Evolutionary conservation across 2,888 invertebrate genomes (phyloP), one percentile per base, ranked within the genome.

Genomic region (Halictus ligatus): DNA sequence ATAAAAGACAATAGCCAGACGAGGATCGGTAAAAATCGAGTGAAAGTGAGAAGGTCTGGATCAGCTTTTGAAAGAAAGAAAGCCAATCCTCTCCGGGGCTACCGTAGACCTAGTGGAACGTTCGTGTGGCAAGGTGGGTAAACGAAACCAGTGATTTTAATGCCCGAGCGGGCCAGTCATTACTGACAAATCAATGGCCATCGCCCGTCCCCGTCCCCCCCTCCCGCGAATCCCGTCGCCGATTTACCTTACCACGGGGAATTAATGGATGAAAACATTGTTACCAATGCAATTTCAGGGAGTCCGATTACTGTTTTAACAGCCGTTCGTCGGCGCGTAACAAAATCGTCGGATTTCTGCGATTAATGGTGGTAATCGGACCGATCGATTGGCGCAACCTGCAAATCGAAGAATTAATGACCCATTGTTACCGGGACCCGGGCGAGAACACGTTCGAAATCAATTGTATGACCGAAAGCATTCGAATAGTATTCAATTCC

Each of bases 41-140:
- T 86, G 89, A 90, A 90, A 90, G 89, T 89, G 84, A 87, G 87
- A 83, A 87, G 84, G 82, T 78, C 79, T 75, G 77, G 77, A 80
- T 81, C 77, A 73, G 80, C 78, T 84, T 83, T 90, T 80, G 78
- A 80, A 89, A 84, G 85, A 90, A 85, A 90, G 85, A 77, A 46
- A 46, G 46, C 76, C 75, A 76, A 21, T 46, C 3, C 50, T 76
- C 60, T 25, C 75, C 75, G 8, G 74, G 67, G 58, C 67, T 67
- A 88, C 77, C 75, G 46, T 46, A 46, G 13, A 46, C 2, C 13
- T 46, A 13, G 46, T n/a, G 10, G 10, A 54, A 54, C 43, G 43
- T 67, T 2, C 64, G 18, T 74, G 60, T 72, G 50, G 48, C 48
- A 72, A 75, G 43, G 78, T 72, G 64, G 78, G 69, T 46, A 78